A percentile compares a stretch with the other conserved stretches of the same genome.
Evolutionary conservation across 2,113 vertebrate genomes (phyloP).

Genomic region (Hipposideros armiger): DNA sequence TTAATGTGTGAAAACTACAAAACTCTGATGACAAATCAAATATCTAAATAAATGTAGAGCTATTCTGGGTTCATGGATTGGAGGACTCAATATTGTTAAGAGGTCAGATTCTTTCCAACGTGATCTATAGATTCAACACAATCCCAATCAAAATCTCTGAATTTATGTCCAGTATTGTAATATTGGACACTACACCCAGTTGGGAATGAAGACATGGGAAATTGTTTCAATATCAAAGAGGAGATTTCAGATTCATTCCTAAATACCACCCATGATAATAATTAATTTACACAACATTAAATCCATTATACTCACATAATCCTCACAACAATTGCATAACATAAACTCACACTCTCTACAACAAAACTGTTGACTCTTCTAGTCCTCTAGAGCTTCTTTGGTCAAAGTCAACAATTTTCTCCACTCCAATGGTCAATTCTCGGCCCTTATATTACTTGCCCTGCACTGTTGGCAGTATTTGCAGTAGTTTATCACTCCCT

Average conservation of each 20-base stretch:
- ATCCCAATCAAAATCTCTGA: neutral
- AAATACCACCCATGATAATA: neutral
- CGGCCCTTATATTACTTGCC: neutral
- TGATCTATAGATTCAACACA: neutral
- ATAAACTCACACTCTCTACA: neutral
- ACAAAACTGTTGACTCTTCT: neutral
- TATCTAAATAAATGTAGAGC: neutral
- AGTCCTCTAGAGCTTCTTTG: neutral
- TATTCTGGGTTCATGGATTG: neutral
- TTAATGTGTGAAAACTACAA: neutral
- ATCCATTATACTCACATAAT: neutral
- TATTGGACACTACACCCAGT: neutral
- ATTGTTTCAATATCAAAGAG: neutral
- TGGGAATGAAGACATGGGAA: neutral
- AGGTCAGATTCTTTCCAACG: neutral
- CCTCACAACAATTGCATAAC: neutral
- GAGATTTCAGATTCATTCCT: constrained; percentile 22
- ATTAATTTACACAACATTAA: neutral
- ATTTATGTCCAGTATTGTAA: neutral
- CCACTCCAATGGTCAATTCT: neutral
- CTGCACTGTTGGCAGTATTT: neutral
- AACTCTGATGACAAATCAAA: neutral
- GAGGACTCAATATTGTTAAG: neutral
- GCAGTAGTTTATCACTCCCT: neutral
- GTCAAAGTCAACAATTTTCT: neutral